Evolutionary conservation across 2,888 invertebrate species (phyloP).

Genomic region (Nowickia ferox): DNA sequence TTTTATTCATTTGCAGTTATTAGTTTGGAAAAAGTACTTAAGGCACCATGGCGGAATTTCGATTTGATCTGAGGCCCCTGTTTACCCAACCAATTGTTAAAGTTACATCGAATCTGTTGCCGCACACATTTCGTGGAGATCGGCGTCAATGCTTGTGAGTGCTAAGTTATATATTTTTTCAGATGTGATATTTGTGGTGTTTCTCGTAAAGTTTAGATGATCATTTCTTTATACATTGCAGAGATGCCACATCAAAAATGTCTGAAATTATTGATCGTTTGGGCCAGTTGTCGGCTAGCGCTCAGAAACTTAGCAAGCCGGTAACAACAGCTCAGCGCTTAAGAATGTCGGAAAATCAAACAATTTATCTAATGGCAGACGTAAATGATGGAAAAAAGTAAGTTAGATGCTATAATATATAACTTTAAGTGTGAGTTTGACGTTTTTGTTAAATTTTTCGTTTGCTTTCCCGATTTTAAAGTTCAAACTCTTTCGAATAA

Average conservation of each 20-base stretch:
- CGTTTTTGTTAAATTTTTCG: not conserved
- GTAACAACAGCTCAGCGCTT: slow-evolving; percentile 89
- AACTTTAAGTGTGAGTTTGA: not conserved
- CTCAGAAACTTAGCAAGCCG: slow-evolving; percentile 89
- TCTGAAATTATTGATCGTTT: slow-evolving; percentile 87
- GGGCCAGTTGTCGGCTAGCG: slow-evolving; percentile 89
- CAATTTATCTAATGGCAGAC: slow-evolving; percentile 82
- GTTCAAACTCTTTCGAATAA: not conserved
- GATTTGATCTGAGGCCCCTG: slow-evolving; percentile 84
- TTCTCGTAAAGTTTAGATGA: slow-evolving; percentile 64
- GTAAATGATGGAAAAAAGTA: slow-evolving; percentile 85
- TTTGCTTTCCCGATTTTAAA: not conserved
- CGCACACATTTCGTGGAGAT: slow-evolving; percentile 84
- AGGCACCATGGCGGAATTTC: slow-evolving; percentile 84
- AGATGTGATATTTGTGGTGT: slow-evolving; percentile 64
- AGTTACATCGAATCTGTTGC: slow-evolving; percentile 84
- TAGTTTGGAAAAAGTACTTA: slow-evolving; percentile 38
- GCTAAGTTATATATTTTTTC: slow-evolving; percentile 50
- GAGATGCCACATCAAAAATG: slow-evolving; percentile 86
- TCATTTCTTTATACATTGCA: slow-evolving; percentile 76
- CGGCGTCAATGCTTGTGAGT: slow-evolving; percentile 84
- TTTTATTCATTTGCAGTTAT: slow-evolving; percentile 64
- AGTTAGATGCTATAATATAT: slow-evolving; percentile 76
- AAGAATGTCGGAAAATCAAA: slow-evolving; percentile 84
- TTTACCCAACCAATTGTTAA: slow-evolving; percentile 84